Base-by-base conservation (phyloP, 1,140 invertebrate species). In the Augochlora pura region DNA sequence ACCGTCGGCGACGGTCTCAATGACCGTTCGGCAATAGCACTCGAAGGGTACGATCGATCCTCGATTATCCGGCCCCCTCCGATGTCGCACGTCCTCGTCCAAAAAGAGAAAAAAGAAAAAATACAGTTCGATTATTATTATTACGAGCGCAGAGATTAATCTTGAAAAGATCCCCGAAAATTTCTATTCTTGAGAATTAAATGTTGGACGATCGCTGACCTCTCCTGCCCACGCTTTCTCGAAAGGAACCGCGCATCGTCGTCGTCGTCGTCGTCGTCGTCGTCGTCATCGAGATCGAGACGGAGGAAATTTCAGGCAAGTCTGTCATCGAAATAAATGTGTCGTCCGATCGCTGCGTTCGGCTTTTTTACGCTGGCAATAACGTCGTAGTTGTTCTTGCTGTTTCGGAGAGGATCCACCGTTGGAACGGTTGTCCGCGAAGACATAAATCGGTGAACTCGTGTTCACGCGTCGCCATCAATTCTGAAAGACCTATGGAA, bases 241-340 rank as follows among this genome's bases (percentile, higher is more conserved):
- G 6, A 38, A 10, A 46, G 54, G 16, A 1, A 9, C 59, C 59
- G 25, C 59, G n/a, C n/a, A n/a, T n/a, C n/a, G n/a, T n/a, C n/a
- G n/a, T n/a, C n/a, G n/a, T n/a, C n/a, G n/a, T n/a, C n/a, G n/a
- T n/a, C n/a, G n/a, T n/a, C n/a, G n/a, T n/a, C n/a, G n/a, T n/a
- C n/a, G n/a, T n/a, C n/a, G 59, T 62, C 59, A 62, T 62, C 59
- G 59, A 27, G 60, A 62, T 62, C 59, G 59, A 14, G 60, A 46
- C 42, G 5, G 27, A 12, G 27, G 27, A 18, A 38, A 63, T 38
- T 18, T 63, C 27, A 32, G 60, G 27, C 21, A 32, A 8, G 27
- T 8, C 27, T 38, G 27, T 27, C 60, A 38, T 63, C 60, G 27
- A 38, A 32, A 38, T 38, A 63, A 63, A 63, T 63, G 25, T 63